Evolutionary conservation across 2,888 invertebrate genomes (phyloP), one percentile per base, ranked within the genome.

Genomic region (Capitulum mitella): DNA sequence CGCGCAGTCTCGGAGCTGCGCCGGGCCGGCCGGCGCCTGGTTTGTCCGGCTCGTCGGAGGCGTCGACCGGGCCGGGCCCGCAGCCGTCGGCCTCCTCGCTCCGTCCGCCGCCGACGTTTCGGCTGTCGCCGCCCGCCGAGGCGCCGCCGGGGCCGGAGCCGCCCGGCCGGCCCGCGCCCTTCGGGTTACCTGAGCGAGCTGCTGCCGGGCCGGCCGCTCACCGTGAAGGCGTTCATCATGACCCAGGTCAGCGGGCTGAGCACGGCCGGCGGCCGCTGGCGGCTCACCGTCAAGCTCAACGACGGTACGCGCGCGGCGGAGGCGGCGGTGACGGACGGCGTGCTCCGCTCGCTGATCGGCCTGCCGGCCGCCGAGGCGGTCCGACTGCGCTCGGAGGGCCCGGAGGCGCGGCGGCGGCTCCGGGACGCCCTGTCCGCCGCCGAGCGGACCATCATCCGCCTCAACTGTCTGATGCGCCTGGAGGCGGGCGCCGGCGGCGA

Each of bases 221-320:
- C 58, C 40, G 82, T 84, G n/a, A 84, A 87, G 85, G 87, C 85
- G 0, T 86, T 85, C 82, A 84, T 87, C n/a, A 83, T 86, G 40
- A 87, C 86, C 37, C 82, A 87, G 74, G 82, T 84, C 2, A 84
- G 85, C 64, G 84, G 84, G 80, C 82, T 87, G 78, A 83, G 84
- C 79, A 83, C 83, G 40, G 81, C 80, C 32, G 81, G 82, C n/a
- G 85, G 83, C 29, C 79, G 81, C 19, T 87, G 87, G 87, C 83
- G 83, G 22, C 83, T 87, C 46, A 80, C 82, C 3, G 87, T 85
- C 79, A 85, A 84, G 80, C 83, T 87, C 61, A 86, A 86, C 83
- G 87, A 87, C 83, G 87, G 87, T 3, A 84, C 86, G n/a, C 84
- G 83, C 26, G 83, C 84, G 19, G 77, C 84, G 43, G 85, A 85